These are phyloP conservation scores for Phymatocera aterrima DNA, from an alignment of 2,888 invertebrate genomes.

Conservation along the genomic window DNA sequence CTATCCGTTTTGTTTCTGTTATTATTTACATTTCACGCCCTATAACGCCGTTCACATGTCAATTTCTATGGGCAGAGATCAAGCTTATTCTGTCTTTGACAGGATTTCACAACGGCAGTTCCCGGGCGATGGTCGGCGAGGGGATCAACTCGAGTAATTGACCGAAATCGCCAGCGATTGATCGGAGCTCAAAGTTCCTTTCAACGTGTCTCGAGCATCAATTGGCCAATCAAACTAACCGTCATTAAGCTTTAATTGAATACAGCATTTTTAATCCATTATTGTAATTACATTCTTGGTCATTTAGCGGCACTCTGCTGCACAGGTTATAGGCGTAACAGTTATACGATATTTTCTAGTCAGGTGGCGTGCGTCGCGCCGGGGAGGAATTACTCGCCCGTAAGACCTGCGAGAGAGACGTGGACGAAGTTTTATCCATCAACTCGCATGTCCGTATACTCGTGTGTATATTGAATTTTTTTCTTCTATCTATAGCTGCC, in stretches of 20 bases:
- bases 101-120: slow-evolving; percentile 29
- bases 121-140: slow-evolving; percentile 16
- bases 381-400: neutral
- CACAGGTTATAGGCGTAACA: neutral
- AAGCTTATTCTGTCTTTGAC: slow-evolving; percentile 27
- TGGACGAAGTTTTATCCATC: too few species aligned
- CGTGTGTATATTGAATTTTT: too few species aligned
- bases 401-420: too few species aligned
- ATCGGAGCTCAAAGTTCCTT: slow-evolving; percentile 25
- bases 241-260: slow-evolving; percentile 19
- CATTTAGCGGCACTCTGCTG: neutral
- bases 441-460: too few species aligned
- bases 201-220: slow-evolving; percentile 2
- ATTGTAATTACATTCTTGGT: neutral
- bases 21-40: neutral
- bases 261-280: slow-evolving; percentile 15
- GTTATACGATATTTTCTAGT: neutral
- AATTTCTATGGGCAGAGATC: neutral
- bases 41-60: neutral
- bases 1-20: too few species aligned
- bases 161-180: slow-evolving; percentile 34
- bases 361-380: slow-evolving; percentile 6
- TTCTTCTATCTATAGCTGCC: too few species aligned
- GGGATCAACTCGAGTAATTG: slow-evolving; percentile 36
- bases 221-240: slow-evolving; percentile 27